Conservation (phyloP, 2,888 invertebrate species). For the Malthinus flaveolus region DNA sequence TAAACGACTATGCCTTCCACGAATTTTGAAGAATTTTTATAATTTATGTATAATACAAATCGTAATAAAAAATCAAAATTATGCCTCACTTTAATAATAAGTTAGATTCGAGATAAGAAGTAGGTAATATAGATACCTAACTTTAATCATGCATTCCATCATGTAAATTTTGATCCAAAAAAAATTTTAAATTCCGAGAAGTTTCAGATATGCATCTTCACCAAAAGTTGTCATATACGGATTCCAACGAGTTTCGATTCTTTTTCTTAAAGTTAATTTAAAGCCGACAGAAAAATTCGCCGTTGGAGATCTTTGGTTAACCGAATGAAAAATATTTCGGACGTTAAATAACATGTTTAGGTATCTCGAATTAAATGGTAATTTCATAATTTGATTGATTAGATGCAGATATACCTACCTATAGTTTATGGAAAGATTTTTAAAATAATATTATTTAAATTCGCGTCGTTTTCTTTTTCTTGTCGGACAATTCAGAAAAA, state of each 20-base stretch:
- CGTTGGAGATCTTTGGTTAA: conserved; percentile 37
- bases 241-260: conserved; percentile 44
- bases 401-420: not conserved
- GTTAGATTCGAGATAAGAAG: no score
- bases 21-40: no score
- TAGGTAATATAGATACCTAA: no score
- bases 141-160: conserved; percentile 33
- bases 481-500: no score
- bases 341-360: conserved; percentile 2
- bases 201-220: conserved; percentile 49
- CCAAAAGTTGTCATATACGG: conserved; percentile 45
- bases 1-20: no score
- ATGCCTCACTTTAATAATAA: no score
- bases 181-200: conserved; percentile 51
- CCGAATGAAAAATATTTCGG: conserved; percentile 14
- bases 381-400: conserved; percentile 1
- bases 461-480: no score
- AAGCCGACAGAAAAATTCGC: conserved; percentile 39
- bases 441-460: no score
- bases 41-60: no score
- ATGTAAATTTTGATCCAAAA: conserved; percentile 46
- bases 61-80: no score
- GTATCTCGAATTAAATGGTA: conserved; percentile 1
- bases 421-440: no score
- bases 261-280: conserved; percentile 44